phyloP scores from a whole-genome alignment of 2,113 vertebrate genomes.

The Archocentrus centrarchus region DNA sequence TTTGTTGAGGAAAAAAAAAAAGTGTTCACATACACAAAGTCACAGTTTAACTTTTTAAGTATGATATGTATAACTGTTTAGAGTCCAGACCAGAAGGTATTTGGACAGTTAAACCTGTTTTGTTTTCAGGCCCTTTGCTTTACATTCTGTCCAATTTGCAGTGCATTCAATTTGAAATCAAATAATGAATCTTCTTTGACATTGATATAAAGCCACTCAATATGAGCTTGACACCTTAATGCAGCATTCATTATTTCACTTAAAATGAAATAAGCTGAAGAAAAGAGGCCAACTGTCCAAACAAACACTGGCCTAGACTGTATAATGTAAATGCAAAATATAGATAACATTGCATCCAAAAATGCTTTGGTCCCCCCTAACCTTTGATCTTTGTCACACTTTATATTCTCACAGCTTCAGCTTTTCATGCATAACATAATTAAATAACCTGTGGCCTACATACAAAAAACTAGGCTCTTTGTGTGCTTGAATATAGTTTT shows the following conservation, averaged over 20 bases:
- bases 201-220: not conserved
- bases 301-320: not conserved
- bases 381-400: not conserved
- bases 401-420: slow-evolving; percentile 1
- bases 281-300: not conserved
- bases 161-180: not conserved
- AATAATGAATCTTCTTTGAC: not conserved
- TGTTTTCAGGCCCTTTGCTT: not conserved
- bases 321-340: not conserved
- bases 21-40: not conserved
- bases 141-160: not conserved
- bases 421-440: not conserved
- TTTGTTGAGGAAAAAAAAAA: not conserved
- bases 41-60: not conserved
- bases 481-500: not conserved
- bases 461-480: not conserved
- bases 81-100: not conserved
- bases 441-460: not conserved
- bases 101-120: not conserved
- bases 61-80: not conserved
- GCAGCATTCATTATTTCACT: not conserved
- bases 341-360: not conserved
- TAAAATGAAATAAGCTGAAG: not conserved
- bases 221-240: not conserved
- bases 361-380: slow-evolving; percentile 2